Evolutionary conservation across 2,888 invertebrate species (phyloP).

Genomic region (Cheilosia impressa): DNA sequence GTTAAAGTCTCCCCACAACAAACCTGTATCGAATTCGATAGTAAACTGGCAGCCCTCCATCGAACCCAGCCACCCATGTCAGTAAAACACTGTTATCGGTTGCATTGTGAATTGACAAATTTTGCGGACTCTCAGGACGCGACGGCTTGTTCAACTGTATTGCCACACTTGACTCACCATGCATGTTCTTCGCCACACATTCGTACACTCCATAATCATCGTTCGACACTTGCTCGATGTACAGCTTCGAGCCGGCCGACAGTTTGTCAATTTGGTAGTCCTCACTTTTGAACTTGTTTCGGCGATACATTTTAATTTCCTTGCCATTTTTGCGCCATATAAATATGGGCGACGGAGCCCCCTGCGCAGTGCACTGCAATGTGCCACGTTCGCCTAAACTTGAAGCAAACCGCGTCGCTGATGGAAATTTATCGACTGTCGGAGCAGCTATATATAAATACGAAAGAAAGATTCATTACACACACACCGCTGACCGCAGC

Average conservation of each 20-base stretch:
- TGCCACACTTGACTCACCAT: constrained; percentile 80
- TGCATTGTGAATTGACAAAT: constrained; percentile 79
- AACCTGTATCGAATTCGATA: constrained; percentile 79
- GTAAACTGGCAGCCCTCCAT: constrained; percentile 81
- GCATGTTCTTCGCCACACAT: constrained; percentile 80
- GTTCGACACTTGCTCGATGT: constrained; percentile 80
- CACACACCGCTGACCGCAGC: constrained; percentile 25
- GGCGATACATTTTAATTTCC: constrained; percentile 81
- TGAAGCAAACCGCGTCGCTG: constrained; percentile 80
- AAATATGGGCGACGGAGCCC: constrained; percentile 80
- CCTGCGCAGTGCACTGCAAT: constrained; percentile 79
- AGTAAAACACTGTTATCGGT: constrained; percentile 80
- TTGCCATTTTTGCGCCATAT: constrained; percentile 82
- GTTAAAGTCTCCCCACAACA: neutral
- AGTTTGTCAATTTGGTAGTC: constrained; percentile 80
- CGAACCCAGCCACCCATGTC: constrained; percentile 80
- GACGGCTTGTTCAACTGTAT: constrained; percentile 81
- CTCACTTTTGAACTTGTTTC: constrained; percentile 80
- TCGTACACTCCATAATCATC: constrained; percentile 82
- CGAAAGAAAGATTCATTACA: constrained; percentile 32
- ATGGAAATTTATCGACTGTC: constrained; percentile 80
- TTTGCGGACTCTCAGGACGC: constrained; percentile 80
- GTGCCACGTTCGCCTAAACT: constrained; percentile 80
- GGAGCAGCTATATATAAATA: constrained; percentile 78
- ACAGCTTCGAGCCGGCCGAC: constrained; percentile 79